These are phyloP conservation scores for Grapholita molesta DNA, from an alignment of 1,140 invertebrate species.

Conservation along the genomic window DNA sequence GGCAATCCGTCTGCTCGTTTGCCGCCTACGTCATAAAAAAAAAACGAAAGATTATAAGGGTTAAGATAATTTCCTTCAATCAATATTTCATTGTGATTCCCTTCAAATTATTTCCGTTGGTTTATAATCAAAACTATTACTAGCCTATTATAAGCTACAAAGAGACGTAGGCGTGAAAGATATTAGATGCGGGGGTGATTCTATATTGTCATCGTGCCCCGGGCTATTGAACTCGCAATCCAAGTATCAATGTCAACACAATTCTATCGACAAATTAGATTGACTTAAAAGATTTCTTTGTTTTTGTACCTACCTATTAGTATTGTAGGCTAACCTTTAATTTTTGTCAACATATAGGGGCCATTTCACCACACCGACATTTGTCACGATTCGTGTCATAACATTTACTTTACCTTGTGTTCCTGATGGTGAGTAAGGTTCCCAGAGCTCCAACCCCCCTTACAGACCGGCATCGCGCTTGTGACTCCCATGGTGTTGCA, in stretches of 20 bases:
- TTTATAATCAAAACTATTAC: slow-evolving; percentile 5
- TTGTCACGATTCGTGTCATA: no score
- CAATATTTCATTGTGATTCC: background rate
- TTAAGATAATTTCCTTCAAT: background rate
- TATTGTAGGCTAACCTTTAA: background rate
- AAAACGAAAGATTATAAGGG: no score
- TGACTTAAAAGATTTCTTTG: background rate
- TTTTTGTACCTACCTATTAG: background rate
- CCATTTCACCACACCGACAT: background rate
- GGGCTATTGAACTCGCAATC: background rate
- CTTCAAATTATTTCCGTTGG: slow-evolving; percentile 12
- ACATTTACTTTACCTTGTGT: no score
- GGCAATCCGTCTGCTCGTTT: no score
- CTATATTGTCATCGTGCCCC: background rate
- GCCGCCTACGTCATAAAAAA: no score
- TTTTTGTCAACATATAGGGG: no score
- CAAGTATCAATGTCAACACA: background rate
- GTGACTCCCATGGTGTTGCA: no score
- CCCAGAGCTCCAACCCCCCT: no score
- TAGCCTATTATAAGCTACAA: slow-evolving; percentile 7
- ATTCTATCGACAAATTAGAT: slow-evolving; percentile 10
- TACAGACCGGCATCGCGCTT: no score
- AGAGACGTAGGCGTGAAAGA: slow-evolving; percentile 1
- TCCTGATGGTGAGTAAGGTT: no score
- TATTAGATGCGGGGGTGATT: slow-evolving; percentile 13